Base-by-base conservation (phyloP, 2,888 invertebrate genomes). In the Acheta domesticus region DNA sequence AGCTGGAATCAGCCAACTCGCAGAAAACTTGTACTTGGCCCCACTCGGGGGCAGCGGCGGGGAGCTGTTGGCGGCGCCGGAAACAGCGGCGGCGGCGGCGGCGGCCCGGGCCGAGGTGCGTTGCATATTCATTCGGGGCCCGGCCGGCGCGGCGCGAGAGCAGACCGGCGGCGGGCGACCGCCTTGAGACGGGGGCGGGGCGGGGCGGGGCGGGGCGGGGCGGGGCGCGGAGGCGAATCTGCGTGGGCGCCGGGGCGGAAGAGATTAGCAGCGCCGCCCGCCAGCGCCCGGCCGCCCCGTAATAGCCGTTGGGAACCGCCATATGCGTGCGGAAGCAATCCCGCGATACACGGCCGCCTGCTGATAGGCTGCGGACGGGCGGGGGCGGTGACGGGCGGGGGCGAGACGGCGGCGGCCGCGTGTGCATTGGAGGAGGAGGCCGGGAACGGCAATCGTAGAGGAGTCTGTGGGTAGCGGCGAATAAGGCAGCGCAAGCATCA, bases 251-350 rank as follows among this genome's bases (percentile, higher is more conserved):
- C 62, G 62, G 62, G 62, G 62, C 62, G 62, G 62, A 62, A 62
- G 62, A 62, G 62, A 62, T 62, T 62, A 62, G 62, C 62, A 19
- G 16, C 62, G n/a, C 14, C n/a, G 62, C 62, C n/a, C 62, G 62
- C 62, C 14, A 62, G 62, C 62, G 62, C 14, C 62, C n/a, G 16
- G 62, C 62, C n/a, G 62, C n/a, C 16, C 16, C n/a, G 62, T 62
- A 62, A 62, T 62, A 62, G 62, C 62, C 62, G 62, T 62, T 62
- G 62, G 62, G 62, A 62, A 62, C 16, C 62, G 14, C 62, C 62
- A 62, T 62, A 62, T 62, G 62, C 62, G 62, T 14, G 14, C 62
- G 62, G 62, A 62, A 62, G n/a, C 62, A 62, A 62, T 62, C 62
- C n/a, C 62, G 62, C 62, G 62, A 62, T 62, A 62, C n/a, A 62